These are phyloP conservation scores for Carassius carassius DNA, from an alignment of 2,113 vertebrate species.

Conservation along the genomic window DNA sequence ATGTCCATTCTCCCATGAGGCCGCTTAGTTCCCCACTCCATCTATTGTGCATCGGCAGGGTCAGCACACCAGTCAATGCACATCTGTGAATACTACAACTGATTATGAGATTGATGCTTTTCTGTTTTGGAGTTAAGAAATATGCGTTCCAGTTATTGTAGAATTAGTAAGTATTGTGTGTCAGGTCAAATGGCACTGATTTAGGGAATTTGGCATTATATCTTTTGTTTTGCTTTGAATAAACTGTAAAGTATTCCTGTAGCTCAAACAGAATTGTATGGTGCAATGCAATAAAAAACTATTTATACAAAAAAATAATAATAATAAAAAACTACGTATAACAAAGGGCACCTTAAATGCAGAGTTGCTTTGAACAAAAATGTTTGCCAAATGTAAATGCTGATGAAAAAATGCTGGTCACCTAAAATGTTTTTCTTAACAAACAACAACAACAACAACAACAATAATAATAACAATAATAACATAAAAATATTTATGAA, in stretches of 20 bases:
- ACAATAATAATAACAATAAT: neutral
- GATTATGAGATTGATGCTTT: neutral
- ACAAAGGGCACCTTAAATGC: neutral
- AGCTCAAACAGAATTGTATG: neutral
- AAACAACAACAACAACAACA: neutral
- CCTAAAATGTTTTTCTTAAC: neutral
- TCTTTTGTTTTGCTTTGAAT: neutral
- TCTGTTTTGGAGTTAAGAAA: neutral
- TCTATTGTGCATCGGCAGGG: constrained; percentile 17
- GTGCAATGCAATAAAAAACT: neutral
- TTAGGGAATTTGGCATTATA: neutral
- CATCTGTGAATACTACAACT: neutral
- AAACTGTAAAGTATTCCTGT: neutral
- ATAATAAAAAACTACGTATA: no score
- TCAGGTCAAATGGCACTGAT: neutral
- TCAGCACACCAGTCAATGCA: constrained; percentile 20
- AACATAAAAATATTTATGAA: neutral
- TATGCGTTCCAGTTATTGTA: neutral
- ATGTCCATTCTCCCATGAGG: constrained; percentile 50
- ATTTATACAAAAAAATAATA: no score
- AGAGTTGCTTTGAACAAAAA: neutral
- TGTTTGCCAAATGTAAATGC: neutral
- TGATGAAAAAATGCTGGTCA: no score
- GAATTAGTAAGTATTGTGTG: neutral
- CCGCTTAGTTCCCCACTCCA: constrained; percentile 32